Conservation (phyloP, 2,888 invertebrate species). For the Calameuta filiformis region DNA sequence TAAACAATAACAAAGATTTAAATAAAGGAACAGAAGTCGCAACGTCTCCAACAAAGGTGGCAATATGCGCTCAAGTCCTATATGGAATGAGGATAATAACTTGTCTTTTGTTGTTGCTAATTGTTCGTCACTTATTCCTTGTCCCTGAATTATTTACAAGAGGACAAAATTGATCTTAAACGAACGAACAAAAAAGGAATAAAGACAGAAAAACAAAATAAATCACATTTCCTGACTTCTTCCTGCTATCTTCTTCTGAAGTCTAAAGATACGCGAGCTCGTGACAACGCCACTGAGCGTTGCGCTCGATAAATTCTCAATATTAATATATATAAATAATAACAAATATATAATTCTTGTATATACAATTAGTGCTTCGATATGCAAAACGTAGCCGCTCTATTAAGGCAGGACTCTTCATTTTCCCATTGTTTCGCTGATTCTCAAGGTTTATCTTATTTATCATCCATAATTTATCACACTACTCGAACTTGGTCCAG, state of each 20-base stretch:
- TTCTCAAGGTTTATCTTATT: conserved; percentile 1
- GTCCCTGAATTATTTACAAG: neutral
- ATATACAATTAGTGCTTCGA: conserved; percentile 36
- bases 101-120: neutral
- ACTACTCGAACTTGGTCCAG: conserved; percentile 73
- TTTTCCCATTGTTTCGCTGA: neutral
- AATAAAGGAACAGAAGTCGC: neutral
- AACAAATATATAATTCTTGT: conserved; percentile 27
- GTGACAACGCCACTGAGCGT: neutral
- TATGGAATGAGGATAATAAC: neutral
- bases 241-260: neutral
- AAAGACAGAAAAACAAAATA: neutral
- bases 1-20: neutral
- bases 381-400: conserved; percentile 26
- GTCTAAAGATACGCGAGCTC: neutral
- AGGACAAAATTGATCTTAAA: neutral
- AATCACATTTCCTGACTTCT: neutral
- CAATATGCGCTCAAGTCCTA: neutral
- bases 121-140: neutral
- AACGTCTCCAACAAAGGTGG: neutral
- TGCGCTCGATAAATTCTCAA: neutral
- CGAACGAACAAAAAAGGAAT: neutral
- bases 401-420: conserved; percentile 18
- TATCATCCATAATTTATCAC: neutral
- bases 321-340: conserved; percentile 25